Base-by-base conservation (phyloP, 1,140 invertebrate genomes). In the Drosophila bifasciata region DNA sequence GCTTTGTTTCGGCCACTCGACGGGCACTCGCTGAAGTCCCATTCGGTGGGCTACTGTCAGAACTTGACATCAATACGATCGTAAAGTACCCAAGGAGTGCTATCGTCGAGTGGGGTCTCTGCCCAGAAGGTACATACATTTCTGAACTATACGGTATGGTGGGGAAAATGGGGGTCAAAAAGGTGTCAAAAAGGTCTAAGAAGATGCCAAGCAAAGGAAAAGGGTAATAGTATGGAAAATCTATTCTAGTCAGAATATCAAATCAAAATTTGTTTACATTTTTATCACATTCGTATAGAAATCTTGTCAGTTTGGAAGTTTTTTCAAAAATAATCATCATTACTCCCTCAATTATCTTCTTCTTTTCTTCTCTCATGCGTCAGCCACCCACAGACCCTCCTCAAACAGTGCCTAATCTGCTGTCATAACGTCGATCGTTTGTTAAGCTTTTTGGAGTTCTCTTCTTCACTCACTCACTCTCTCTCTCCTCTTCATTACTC, bases 21-120 rank as follows among this genome's bases (percentile, higher is more conserved):
- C 32, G 32, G 32, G 32, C n/a, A 11, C 9, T n/a, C 32, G 11
- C 11, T 36, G 3, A 36, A 36, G 32, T 36, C 32, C 32, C 32
- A 36, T 74, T 56, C 59, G 49, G 21, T 40, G 43, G 57, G 76
- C 76, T 79, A 79, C 76, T 46, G 76, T 79, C 69, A 48, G 53
- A 79, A 79, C 76, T 79, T 79, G 76, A 79, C 76, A 79, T 55
- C 69, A 69, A 68, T 74, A 67, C 57, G 44, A 48, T 23, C 70
- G 45, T 32, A 52, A 45, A 55, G 56, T 51, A 58, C 32, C 41
- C 28, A 28, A 58, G 25, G 51, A 68, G 62, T 28, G n/a, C 15
- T 55, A 60, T 51, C 63, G 45, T 74, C 57, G 71, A 75, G 59
- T 61, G 64, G 70, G 60, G 19, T 32, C 28, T 32, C 23, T 25